Evolutionary conservation across 2,113 vertebrate species (phyloP).

Genomic region (Platichthys flesus): DNA sequence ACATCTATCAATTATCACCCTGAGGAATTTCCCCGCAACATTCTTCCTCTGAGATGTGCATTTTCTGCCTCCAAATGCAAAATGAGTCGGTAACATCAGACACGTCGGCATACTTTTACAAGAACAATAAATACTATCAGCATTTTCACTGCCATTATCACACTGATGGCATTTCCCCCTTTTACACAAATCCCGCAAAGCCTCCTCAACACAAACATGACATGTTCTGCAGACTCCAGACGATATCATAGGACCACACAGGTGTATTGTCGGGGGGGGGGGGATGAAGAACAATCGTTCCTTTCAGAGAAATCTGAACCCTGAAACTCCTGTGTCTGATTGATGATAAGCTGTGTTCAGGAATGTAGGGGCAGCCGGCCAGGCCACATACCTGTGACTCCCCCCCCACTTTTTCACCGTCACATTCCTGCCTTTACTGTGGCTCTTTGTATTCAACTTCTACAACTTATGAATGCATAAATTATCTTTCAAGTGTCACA

Average conservation of each 20-base stretch:
- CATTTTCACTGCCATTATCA: not conserved
- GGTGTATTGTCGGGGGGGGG: conserved; percentile 8
- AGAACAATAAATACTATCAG: too few relatives aligned
- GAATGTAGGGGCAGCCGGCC: conserved; percentile 53
- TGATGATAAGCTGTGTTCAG: conserved; percentile 34
- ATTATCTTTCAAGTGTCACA: not conserved
- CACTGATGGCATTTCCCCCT: not conserved
- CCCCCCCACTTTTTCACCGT: conserved; percentile 5
- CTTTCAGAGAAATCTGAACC: conserved; percentile 38
- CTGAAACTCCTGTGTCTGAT: conserved; percentile 40
- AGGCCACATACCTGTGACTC: conserved; percentile 51
- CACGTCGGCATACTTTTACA: not conserved
- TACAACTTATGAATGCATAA: not conserved
- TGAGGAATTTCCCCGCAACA: conserved; percentile 34
- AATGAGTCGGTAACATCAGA: not conserved
- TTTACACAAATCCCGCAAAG: not conserved
- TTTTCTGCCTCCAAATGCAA: not conserved
- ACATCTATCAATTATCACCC: conserved; percentile 3
- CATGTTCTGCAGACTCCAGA: not conserved
- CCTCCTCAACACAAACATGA: not conserved
- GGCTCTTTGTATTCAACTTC: conserved; percentile 13
- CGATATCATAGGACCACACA: not conserved
- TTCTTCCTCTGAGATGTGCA: conserved; percentile 15
- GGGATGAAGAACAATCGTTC: conserved; percentile 27
- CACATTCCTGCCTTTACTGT: conserved; percentile 33